These are phyloP conservation scores for Globodera ellingtonae DNA, from an alignment of 1,140 invertebrate species.

Conservation along the genomic window DNA sequence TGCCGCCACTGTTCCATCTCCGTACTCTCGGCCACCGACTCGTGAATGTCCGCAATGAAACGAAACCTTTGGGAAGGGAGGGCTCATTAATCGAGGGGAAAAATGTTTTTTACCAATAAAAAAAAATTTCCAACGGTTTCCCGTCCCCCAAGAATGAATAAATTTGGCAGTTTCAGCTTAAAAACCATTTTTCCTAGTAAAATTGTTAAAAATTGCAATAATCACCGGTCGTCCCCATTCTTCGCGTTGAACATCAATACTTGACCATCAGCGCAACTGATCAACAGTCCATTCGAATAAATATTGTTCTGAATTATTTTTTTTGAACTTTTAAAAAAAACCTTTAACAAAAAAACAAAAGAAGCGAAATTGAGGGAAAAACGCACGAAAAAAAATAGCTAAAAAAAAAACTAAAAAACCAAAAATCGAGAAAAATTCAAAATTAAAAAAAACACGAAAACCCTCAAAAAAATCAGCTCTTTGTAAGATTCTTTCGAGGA, in stretches of 20 bases:
- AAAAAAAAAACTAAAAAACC: too few species aligned
- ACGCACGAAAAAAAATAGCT: too few species aligned
- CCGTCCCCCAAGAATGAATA: too few species aligned
- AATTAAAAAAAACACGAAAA: too few species aligned
- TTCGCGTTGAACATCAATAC: constrained; percentile 59
- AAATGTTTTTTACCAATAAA: neutral
- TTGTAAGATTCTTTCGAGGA: too few species aligned
- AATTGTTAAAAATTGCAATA: neutral
- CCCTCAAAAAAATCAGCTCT: too few species aligned
- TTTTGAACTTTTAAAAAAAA: too few species aligned
- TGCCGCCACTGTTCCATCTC: constrained; percentile 63
- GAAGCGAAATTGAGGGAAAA: too few species aligned
- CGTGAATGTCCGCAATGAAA: constrained; percentile 57
- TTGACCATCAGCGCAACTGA: constrained; percentile 46
- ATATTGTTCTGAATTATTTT: constrained; percentile 38
- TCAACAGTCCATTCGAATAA: constrained; percentile 33
- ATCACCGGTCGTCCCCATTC: constrained; percentile 59
- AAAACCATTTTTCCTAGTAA: neutral
- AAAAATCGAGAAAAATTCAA: too few species aligned
- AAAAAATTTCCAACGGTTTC: too few species aligned
- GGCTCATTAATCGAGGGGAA: constrained; percentile 7
- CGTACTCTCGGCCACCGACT: constrained; percentile 57
- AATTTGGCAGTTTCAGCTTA: neutral
- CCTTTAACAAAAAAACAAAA: too few species aligned
- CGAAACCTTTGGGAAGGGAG: constrained; percentile 41